Percentiles rank a stretch among this genome's conserved stretches.
phyloP scores from a whole-genome alignment of 2,797 vertebrate genomes.

The Epinephelus malabaricus region DNA sequence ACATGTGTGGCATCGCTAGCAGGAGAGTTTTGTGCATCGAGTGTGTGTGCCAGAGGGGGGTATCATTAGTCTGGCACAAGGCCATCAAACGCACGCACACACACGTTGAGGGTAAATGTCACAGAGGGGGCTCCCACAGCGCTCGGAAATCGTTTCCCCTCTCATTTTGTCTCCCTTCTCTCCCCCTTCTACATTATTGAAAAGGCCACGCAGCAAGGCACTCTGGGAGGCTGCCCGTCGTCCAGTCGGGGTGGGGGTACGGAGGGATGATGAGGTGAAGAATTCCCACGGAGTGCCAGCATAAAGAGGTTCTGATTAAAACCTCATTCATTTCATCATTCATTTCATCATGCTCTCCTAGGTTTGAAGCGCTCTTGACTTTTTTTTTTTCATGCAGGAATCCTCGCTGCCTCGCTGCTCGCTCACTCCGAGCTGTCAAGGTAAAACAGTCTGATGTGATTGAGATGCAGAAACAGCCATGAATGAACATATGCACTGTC shows the following conservation, averaged over 20 bases:
- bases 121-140: conserved; percentile 79
- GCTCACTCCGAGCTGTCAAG: conserved; percentile 42
- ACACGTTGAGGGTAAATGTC: conserved; percentile 75
- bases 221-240: conserved; percentile 68
- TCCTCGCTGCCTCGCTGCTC: background rate
- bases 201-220: conserved; percentile 82
- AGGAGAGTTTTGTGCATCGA: conserved; percentile 50
- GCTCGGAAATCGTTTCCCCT: conserved; percentile 73
- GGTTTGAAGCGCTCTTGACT: background rate
- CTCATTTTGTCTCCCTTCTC: conserved; percentile 67
- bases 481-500: conserved; percentile 36
- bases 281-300: conserved; percentile 50
- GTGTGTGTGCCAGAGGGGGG: conserved; percentile 47
- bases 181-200: conserved; percentile 81
- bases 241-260: conserved; percentile 40
- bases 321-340: conserved; percentile 54
- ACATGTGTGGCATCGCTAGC: conserved; percentile 47
- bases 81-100: conserved; percentile 50
- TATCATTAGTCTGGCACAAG: conserved; percentile 71
- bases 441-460: conserved; percentile 40
- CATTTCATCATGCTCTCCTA: conserved; percentile 57
- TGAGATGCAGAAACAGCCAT: conserved; percentile 30
- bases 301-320: conserved; percentile 67
- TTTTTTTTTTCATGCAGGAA: background rate
- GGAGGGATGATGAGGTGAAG: conserved; percentile 64